Evolutionary conservation across 2,113 vertebrate genomes (phyloP).

Genomic region (Carettochelys insculpta): DNA sequence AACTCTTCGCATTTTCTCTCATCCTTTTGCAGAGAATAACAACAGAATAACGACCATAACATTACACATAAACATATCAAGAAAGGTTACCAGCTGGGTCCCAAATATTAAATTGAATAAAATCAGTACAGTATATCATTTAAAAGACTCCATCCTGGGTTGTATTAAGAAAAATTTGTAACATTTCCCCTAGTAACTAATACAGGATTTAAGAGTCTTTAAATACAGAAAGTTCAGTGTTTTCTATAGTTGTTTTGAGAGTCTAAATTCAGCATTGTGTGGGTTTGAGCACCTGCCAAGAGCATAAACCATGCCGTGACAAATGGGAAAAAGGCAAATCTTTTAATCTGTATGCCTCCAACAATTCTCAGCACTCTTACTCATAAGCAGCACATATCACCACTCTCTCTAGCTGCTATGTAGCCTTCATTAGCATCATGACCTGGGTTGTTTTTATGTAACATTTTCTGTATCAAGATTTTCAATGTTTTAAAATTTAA

Average conservation of each 20-base stretch:
- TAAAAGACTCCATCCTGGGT: neutral
- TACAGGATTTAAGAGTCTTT: neutral
- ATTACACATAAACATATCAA: slow-evolving; percentile 44
- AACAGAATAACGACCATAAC: neutral
- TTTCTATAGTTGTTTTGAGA: neutral
- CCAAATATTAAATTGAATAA: slow-evolving; percentile 6
- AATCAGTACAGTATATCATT: neutral
- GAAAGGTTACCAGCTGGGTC: slow-evolving; percentile 20
- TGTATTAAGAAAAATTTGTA: neutral
- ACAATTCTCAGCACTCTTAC: neutral
- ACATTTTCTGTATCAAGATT: neutral
- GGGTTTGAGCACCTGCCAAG: neutral
- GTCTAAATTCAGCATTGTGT: neutral
- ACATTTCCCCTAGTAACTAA: neutral
- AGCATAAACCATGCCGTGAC: neutral
- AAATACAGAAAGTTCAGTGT: neutral
- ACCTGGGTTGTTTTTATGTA: neutral
- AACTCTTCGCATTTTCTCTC: slow-evolving; percentile 47
- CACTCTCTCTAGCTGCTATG: neutral
- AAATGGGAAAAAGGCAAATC: neutral
- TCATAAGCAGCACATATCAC: neutral
- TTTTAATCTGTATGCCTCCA: neutral
- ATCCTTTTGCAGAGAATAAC: neutral
- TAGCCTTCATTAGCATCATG: neutral
- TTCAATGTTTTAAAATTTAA: neutral